Evolutionary conservation across 92 coral and sea anemone species (phyloP).

Genomic region (Phenganax marumi): DNA sequence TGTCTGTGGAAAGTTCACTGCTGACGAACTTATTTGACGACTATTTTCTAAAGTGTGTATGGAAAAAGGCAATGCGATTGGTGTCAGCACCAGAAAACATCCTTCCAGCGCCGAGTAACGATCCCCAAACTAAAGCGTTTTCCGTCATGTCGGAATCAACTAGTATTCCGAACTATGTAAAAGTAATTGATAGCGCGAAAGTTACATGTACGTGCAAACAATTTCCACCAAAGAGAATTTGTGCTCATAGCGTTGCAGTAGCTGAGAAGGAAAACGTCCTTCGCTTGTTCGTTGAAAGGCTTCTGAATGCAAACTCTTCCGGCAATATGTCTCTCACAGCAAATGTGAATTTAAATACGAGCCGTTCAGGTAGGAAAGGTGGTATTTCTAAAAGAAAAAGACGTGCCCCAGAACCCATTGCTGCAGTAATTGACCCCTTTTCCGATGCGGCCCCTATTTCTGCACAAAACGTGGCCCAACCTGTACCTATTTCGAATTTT

Average conservation of each 20-base stretch:
- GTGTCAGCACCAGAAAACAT: constrained; percentile 12
- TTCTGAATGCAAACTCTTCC: constrained; percentile 4
- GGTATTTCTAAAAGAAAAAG: constrained; percentile 30
- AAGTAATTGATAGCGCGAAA: background rate
- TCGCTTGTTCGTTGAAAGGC: background rate
- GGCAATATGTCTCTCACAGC: constrained; percentile 17
- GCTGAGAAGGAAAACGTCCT: constrained; percentile 14
- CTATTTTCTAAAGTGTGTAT: constrained; percentile 18
- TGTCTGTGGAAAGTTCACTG: constrained; percentile 15
- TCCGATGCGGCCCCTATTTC: background rate
- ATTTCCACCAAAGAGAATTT: constrained; percentile 25
- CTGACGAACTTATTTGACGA: constrained; percentile 11
- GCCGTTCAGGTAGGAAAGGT: constrained; percentile 39
- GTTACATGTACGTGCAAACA: constrained; percentile 31
- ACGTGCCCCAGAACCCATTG: background rate
- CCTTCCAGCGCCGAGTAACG: constrained; percentile 26
- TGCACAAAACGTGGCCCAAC: background rate
- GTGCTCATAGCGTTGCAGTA: constrained; percentile 35
- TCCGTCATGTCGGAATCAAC: constrained; percentile 27
- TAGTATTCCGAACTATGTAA: constrained; percentile 25
- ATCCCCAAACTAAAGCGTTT: background rate
- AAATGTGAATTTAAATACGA: constrained; percentile 23
- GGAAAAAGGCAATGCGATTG: constrained; percentile 42
- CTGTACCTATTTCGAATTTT: background rate
- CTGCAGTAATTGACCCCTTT: constrained; percentile 18